Percentiles rank a stretch among this genome's conserved stretches.
Evolutionary conservation across 2,888 invertebrate species (phyloP).

Genomic region (Pomacea canaliculata): DNA sequence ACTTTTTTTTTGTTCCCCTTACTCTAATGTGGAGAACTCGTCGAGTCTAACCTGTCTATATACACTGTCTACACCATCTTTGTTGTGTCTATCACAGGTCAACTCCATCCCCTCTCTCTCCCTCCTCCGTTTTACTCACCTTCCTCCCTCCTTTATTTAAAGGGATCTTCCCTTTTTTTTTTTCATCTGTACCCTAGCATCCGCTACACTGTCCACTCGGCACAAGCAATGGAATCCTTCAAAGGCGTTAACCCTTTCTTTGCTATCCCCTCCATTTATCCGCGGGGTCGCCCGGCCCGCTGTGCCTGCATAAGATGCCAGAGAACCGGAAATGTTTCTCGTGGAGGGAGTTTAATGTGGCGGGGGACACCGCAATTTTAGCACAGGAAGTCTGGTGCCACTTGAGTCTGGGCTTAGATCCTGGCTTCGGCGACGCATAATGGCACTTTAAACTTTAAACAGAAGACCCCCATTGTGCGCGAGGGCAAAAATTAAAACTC

Average conservation of each 20-base stretch:
- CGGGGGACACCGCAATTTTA: slow-evolving; percentile 5
- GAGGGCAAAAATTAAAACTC: neutral
- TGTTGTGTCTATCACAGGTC: no score
- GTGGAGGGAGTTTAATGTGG: neutral
- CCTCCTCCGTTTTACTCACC: neutral
- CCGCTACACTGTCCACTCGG: slow-evolving; percentile 1
- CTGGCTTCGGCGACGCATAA: slow-evolving; percentile 9
- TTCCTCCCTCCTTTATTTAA: no score
- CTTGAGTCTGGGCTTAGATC: neutral
- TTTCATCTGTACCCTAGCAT: neutral
- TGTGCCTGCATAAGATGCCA: neutral
- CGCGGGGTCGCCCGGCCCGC: neutral
- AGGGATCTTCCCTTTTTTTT: neutral
- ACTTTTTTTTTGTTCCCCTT: no score
- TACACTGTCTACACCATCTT: no score
- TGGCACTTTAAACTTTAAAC: slow-evolving; percentile 11
- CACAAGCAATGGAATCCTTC: neutral
- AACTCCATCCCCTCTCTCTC: neutral
- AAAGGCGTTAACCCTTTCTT: neutral
- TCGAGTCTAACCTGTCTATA: no score
- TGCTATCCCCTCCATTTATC: neutral
- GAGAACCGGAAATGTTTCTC: slow-evolving; percentile 2
- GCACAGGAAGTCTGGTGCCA: slow-evolving; percentile 18
- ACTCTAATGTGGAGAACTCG: no score
- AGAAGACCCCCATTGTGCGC: slow-evolving; percentile 12